Evolutionary conservation across 2,113 vertebrate genomes (phyloP).

Genomic region (Hiodon alosoides): DNA sequence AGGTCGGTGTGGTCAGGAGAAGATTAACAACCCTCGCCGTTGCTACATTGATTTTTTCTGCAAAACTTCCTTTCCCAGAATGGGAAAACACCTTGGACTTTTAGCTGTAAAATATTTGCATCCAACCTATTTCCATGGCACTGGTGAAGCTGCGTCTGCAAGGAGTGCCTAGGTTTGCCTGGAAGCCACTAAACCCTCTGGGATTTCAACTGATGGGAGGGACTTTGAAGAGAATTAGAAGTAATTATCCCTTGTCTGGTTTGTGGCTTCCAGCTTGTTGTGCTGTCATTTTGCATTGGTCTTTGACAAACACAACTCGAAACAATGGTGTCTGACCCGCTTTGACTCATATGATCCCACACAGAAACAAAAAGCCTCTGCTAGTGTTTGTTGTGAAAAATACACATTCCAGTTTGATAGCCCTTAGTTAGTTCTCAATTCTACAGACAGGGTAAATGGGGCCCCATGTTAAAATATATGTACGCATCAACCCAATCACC

Average conservation of each 20-base stretch:
- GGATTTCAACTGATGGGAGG: constrained; percentile 22
- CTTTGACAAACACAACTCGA: background rate
- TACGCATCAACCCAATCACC: constrained; percentile 2
- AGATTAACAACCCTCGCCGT: too few relatives aligned
- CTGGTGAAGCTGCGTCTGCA: background rate
- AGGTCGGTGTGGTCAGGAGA: too few relatives aligned
- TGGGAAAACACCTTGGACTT: background rate
- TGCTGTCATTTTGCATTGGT: background rate
- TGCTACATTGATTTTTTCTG: too few relatives aligned
- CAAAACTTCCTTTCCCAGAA: too few relatives aligned
- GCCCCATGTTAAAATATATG: background rate
- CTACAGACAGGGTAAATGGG: background rate
- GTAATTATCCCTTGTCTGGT: constrained; percentile 23
- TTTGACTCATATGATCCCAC: constrained; percentile 21
- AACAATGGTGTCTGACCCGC: constrained; percentile 20
- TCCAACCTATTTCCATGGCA: background rate
- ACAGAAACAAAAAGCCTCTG: background rate
- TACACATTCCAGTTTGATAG: background rate
- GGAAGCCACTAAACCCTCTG: background rate
- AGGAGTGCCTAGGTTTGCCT: constrained; percentile 12
- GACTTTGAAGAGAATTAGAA: constrained; percentile 23
- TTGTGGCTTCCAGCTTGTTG: constrained; percentile 14
- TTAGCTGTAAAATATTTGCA: background rate
- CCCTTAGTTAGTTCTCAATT: background rate
- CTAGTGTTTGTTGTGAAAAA: constrained; percentile 7